phyloP scores from a whole-genome alignment of 1,140 invertebrate species.

The Frieseomelitta varia region DNA sequence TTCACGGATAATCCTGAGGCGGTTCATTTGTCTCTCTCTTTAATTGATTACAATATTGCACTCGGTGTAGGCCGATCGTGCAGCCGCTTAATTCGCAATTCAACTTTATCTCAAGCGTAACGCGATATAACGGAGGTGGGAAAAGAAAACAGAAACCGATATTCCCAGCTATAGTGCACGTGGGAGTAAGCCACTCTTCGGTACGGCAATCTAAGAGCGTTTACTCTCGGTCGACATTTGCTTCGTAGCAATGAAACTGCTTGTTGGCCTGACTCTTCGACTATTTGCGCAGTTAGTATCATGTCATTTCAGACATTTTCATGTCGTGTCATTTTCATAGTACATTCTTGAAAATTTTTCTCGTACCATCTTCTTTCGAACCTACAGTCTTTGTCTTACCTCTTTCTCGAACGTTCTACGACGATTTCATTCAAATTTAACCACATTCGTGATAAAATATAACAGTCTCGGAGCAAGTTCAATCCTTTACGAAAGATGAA shows the following conservation, averaged over 20 bases:
- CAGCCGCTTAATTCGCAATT: too few relatives aligned
- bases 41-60: too few relatives aligned
- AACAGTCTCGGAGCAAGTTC: too few relatives aligned
- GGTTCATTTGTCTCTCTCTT: too few relatives aligned
- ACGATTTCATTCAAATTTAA: not conserved
- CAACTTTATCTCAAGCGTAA: slow-evolving; percentile 43
- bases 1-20: too few relatives aligned
- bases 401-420: not conserved
- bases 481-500: too few relatives aligned
- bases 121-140: slow-evolving; percentile 33
- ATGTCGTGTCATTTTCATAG: not conserved
- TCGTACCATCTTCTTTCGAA: not conserved
- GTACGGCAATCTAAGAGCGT: not conserved
- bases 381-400: not conserved
- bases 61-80: too few relatives aligned
- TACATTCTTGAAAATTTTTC: not conserved
- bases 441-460: too few relatives aligned
- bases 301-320: too few relatives aligned
- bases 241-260: not conserved
- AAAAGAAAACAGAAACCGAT: slow-evolving; percentile 44
- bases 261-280: not conserved
- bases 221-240: slow-evolving; percentile 9
- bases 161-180: slow-evolving; percentile 2
- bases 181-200: not conserved
- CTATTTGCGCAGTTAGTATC: not conserved